Evolutionary conservation across 2,113 vertebrate genomes (phyloP).

Genomic region (Arizona elegans): DNA sequence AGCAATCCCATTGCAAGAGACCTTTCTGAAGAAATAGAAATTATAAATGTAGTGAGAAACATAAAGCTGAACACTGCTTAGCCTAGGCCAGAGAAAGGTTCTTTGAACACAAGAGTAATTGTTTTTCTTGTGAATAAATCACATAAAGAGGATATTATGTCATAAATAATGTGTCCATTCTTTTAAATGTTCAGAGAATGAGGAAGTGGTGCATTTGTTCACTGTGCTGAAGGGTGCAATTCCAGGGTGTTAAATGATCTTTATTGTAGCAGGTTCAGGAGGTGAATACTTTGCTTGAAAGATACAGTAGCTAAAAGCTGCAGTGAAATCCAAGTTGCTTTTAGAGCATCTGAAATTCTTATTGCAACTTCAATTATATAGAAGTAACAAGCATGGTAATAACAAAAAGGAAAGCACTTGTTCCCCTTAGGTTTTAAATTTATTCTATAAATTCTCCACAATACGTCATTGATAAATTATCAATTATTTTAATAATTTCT

Average conservation of each 20-base stretch:
- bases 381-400: slow-evolving; percentile 11
- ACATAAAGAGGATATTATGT: slow-evolving; percentile 54
- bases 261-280: neutral
- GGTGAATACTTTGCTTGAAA: slow-evolving; percentile 18
- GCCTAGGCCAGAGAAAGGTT: slow-evolving; percentile 3
- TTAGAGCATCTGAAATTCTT: slow-evolving; percentile 7
- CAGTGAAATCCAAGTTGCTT: slow-evolving; percentile 20
- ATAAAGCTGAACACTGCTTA: slow-evolving; percentile 34
- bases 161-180: slow-evolving; percentile 38
- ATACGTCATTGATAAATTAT: neutral
- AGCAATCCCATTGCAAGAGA: neutral
- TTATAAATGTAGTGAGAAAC: neutral
- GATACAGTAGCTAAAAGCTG: slow-evolving; percentile 4
- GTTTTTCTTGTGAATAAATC: slow-evolving; percentile 41
- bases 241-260: slow-evolving; percentile 19
- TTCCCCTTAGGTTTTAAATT: neutral
- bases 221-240: slow-evolving; percentile 17
- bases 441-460: neutral
- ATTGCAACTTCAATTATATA: slow-evolving; percentile 19
- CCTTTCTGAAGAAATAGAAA: neutral
- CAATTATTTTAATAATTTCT: neutral
- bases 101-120: slow-evolving; percentile 51
- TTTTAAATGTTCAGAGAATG: slow-evolving; percentile 34
- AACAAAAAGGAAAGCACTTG: neutral
- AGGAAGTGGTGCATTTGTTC: slow-evolving; percentile 15